A percentile compares a stretch with the other conserved stretches of the same genome.
Conservation (phyloP, 1,140 invertebrate genomes). For the Acromyrmex heyeri region DNA sequence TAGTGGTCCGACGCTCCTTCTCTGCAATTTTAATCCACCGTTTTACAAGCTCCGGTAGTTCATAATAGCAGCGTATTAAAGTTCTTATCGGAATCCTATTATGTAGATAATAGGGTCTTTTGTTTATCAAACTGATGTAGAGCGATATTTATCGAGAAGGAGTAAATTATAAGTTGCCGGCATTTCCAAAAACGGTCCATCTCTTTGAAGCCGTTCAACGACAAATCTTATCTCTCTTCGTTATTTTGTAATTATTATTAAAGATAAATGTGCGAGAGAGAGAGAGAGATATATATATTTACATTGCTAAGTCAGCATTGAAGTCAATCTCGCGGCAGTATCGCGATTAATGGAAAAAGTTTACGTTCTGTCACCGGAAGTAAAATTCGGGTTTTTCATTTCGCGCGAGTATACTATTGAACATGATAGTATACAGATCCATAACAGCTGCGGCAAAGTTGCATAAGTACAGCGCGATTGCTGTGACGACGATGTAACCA, state of each 20-base stretch:
- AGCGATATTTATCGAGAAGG: constrained; percentile 44
- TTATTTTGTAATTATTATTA: background rate
- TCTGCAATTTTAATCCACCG: constrained; percentile 20
- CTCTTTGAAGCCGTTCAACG: background rate
- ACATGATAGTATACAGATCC: background rate
- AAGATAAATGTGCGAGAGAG: background rate
- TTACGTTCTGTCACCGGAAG: background rate
- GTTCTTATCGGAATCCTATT: constrained; percentile 62
- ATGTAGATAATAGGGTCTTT: constrained; percentile 46
- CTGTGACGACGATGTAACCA: constrained; percentile 28
- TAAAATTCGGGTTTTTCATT: background rate
- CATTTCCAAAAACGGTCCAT: background rate
- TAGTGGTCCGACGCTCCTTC: background rate
- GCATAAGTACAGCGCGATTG: constrained; percentile 21
- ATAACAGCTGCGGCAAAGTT: background rate
- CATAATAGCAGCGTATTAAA: constrained; percentile 52
- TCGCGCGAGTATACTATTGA: background rate
- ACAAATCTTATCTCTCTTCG: background rate
- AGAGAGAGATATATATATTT: too few relatives aligned
- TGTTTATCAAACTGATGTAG: constrained; percentile 44
- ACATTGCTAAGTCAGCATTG: background rate
- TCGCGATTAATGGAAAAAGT: background rate
- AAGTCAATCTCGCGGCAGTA: background rate
- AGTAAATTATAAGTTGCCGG: constrained; percentile 6
- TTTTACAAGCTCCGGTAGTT: constrained; percentile 34